phyloP scores from a whole-genome alignment of 2,888 invertebrate species.

The Mactromeris polynyma region DNA sequence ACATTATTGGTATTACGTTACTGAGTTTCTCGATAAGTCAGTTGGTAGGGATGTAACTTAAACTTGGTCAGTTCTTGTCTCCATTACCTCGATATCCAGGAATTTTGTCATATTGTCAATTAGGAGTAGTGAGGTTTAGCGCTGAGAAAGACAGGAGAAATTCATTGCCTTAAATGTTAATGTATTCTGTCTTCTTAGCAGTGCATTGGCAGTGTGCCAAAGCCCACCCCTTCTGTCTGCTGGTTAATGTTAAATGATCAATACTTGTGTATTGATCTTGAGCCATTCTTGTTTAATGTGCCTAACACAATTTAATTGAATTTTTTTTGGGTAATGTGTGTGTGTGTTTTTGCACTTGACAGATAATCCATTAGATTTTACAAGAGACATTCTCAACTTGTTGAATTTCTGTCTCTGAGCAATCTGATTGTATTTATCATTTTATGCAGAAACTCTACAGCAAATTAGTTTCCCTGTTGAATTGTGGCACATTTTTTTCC shows the following conservation, averaged over 20 bases:
- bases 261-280: conserved; percentile 55
- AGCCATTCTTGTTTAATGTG: conserved; percentile 28
- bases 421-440: not conserved
- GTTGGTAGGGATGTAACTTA: not conserved
- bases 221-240: conserved; percentile 63
- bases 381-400: conserved; percentile 18
- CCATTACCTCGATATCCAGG: not conserved
- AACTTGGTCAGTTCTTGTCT: not conserved
- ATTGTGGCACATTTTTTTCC: not conserved
- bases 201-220: conserved; percentile 71
- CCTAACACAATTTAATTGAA: conserved; percentile 30
- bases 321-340: not conserved
- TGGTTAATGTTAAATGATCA: conserved; percentile 55
- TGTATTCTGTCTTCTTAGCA: conserved; percentile 40
- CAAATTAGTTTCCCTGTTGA: too few relatives aligned
- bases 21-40: not conserved
- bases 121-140: not conserved
- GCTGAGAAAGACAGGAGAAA: not conserved
- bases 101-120: conserved; percentile 21
- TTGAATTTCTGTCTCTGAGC: not conserved
- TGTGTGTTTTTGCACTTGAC: conserved; percentile 2
- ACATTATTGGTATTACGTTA: too few relatives aligned
- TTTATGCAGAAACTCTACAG: too few relatives aligned
- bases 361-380: conserved; percentile 17
- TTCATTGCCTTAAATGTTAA: conserved; percentile 40